Percentiles rank a stretch among this genome's conserved stretches.
These are phyloP conservation scores for Trogon melanurus DNA, from an alignment of 2,113 vertebrate genomes.

Conservation along the genomic window DNA sequence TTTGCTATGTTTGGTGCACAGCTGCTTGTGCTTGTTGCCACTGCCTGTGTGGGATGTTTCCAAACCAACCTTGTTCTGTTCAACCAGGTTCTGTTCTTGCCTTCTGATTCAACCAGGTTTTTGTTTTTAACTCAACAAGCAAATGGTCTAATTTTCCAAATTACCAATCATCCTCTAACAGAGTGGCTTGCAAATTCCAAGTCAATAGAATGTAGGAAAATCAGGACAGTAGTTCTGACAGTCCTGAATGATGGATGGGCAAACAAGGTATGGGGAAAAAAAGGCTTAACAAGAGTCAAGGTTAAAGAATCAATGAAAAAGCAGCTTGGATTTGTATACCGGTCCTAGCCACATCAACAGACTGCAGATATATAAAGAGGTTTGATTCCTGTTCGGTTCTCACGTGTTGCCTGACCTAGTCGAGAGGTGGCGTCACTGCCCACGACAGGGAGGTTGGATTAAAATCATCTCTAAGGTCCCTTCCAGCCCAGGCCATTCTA, in stretches of 20 bases:
- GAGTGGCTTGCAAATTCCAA: not conserved
- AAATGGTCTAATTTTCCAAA: not conserved
- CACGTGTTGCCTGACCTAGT: no score
- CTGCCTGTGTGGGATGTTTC: not conserved
- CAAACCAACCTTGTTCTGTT: not conserved
- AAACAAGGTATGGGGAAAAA: not conserved
- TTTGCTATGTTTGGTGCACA: not conserved
- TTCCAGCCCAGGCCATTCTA: no score
- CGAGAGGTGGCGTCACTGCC: no score
- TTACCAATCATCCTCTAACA: not conserved
- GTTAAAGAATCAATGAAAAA: not conserved
- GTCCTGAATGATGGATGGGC: not conserved
- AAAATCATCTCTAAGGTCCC: no score
- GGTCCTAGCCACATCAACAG: not conserved
- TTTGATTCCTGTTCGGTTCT: no score
- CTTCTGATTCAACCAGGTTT: not conserved
- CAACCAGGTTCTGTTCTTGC: not conserved
- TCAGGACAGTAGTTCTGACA: not conserved
- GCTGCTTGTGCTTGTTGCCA: not conserved
- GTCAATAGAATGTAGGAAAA: not conserved
- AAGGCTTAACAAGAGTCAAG: not conserved
- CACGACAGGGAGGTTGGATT: no score
- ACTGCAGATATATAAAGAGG: no score
- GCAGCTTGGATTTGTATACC: not conserved
- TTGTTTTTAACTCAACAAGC: not conserved